phyloP scores from a whole-genome alignment of 2,113 vertebrate species.

The Platichthys flesus region DNA sequence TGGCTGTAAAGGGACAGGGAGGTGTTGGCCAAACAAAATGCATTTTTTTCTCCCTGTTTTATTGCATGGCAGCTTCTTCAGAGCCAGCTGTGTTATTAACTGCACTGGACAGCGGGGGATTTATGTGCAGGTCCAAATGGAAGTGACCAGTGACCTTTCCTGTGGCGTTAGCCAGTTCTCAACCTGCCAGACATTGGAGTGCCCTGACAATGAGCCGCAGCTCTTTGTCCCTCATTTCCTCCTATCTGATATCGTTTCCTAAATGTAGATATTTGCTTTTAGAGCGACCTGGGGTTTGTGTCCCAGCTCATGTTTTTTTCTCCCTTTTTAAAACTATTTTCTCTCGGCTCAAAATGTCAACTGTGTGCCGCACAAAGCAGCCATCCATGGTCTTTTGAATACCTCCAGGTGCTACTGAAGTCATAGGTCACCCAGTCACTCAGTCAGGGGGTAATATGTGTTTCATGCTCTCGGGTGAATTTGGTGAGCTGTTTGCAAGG shows the following conservation, averaged over 20 bases:
- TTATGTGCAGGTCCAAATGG: conserved; percentile 78
- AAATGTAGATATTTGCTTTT: conserved; percentile 66
- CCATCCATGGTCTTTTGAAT: conserved; percentile 71
- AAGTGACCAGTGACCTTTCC: conserved; percentile 81
- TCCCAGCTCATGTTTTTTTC: conserved; percentile 14
- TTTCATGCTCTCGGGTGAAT: conserved; percentile 66
- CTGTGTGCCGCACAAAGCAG: conserved; percentile 57
- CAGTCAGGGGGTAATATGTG: conserved; percentile 70
- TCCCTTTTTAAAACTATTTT: conserved; percentile 19
- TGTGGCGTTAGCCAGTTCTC: conserved; percentile 66
- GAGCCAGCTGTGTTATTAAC: conserved; percentile 68
- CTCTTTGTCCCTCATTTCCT: conserved; percentile 69
- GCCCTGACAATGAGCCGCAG: conserved; percentile 65
- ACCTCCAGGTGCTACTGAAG: conserved; percentile 75
- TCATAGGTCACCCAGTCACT: conserved; percentile 77
- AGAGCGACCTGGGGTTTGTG: conserved; percentile 47
- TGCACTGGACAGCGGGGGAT: conserved; percentile 66
- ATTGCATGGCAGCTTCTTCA: conserved; percentile 56
- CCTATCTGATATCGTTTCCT: conserved; percentile 71
- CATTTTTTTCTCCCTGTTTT: conserved; percentile 55
- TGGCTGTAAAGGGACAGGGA: conserved; percentile 69
- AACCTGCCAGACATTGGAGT: conserved; percentile 71
- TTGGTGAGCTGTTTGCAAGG: conserved; percentile 50
- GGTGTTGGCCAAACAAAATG: conserved; percentile 74
- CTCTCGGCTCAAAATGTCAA: conserved; percentile 75